Percentiles rank a stretch among this genome's conserved stretches.
Conservation (phyloP, 2,797 vertebrate species). For the Lepidocolaptes lacrymiger region DNA sequence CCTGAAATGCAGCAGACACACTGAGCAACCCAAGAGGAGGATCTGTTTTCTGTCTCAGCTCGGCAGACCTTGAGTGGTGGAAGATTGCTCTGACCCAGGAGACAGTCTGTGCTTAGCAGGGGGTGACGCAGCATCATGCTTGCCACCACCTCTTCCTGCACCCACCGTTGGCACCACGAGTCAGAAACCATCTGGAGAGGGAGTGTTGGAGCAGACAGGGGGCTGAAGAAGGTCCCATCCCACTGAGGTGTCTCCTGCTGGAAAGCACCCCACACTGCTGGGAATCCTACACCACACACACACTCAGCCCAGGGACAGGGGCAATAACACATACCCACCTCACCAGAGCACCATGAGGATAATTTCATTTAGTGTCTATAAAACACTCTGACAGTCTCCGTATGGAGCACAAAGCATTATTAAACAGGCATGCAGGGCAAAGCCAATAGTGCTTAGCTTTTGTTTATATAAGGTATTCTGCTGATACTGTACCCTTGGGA, state of each 20-base stretch:
- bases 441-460: not conserved
- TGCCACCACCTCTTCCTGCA: accelerated
- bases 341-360: not conserved
- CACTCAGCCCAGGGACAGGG: not conserved
- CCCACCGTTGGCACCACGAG: not conserved
- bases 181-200: not conserved
- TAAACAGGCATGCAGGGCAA: constrained; percentile 36
- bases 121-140: not conserved
- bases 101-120: not conserved
- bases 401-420: not conserved
- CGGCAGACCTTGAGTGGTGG: not conserved
- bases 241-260: accelerated
- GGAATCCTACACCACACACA: not conserved
- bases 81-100: not conserved
- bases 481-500: constrained; percentile 21
- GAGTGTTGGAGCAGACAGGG: not conserved
- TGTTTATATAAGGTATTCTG: constrained; percentile 51
- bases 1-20: not conserved
- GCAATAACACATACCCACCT: not conserved
- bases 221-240: not conserved
- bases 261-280: not conserved
- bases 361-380: not conserved
- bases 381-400: not conserved
- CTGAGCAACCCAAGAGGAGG: accelerated
- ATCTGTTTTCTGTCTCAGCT: not conserved